Base-by-base conservation (phyloP, 92 coral and sea anemone species). In the Epizoanthus scotinus region DNA sequence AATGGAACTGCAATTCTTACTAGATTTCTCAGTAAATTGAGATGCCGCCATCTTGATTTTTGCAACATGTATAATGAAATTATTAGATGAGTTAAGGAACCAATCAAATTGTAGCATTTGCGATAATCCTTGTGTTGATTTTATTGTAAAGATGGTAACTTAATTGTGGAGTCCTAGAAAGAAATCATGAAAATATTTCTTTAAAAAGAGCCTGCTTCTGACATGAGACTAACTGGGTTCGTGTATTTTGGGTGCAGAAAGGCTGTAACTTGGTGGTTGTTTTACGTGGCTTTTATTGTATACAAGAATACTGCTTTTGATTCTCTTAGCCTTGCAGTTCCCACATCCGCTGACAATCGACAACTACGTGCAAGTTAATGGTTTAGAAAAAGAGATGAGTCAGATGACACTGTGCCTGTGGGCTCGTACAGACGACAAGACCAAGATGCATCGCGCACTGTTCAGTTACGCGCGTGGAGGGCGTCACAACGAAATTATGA, bases 381-480 rank as follows among this genome's bases (percentile, higher is more conserved):
- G 79, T 3, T 57, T 73, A 12, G n/a, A 73, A 20, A 73, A 18
- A 31, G 79, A 73, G 29, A 36, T 73, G 54, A 36, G 67, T 31
- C 79, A 73, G 61, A 64, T 73, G 54, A 73, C 79, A 10, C 79
- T 73, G 38, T 73, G 79, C 42, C n/a, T 73, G 49, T 73, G 79
- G 79, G 79, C 79, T 56, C 79, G 62, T 13, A 73, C 79, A 18
- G 79, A 73, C 60, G 79, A 73, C 66, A 56, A 73, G 24, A 19
- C 79, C 2, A 53, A 73, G 10, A 73, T 57, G 8, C 53, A 55
- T 12, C 79, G 79, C 31, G 58, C 79, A 7, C 17, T 73, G 40
- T 73, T 73, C 79, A 73, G 79, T 38, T 73, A 73, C 61, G 79
- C 79, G 42, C 79, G 31, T 8, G 79, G 79, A 13, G 52, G 79